Conservation (phyloP, 2,797 vertebrate species). For the Cynopterus sphinx region DNA sequence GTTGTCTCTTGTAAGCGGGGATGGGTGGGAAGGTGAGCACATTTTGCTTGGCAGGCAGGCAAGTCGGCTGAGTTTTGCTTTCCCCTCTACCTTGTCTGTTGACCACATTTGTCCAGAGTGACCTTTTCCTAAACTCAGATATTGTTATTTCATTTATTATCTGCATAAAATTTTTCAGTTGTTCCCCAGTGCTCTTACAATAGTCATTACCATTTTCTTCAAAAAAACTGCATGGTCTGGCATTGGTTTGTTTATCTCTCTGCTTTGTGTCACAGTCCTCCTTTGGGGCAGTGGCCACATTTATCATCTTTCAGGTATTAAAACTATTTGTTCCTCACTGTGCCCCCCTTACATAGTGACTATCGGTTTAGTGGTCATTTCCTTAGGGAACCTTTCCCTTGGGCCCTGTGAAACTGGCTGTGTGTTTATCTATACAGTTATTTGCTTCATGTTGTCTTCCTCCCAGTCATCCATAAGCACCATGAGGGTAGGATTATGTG, state of each 20-base stretch:
- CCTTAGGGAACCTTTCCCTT: not conserved
- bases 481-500: not conserved
- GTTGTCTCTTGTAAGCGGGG: not conserved
- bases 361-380: not conserved
- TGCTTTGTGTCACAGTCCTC: not conserved
- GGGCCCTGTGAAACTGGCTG: not conserved
- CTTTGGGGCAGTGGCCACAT: not conserved
- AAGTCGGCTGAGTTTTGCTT: not conserved
- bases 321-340: not conserved
- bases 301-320: not conserved
- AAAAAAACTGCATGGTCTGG: not conserved
- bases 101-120: not conserved
- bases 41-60: not conserved
- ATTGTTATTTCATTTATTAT: not conserved
- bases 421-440: not conserved
- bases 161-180: not conserved
- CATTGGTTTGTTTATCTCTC: not conserved
- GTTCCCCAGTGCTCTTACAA: not conserved
- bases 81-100: not conserved
- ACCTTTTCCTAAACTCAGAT: not conserved
- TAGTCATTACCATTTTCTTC: not conserved
- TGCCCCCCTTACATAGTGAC: not conserved
- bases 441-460: not conserved
- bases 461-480: not conserved
- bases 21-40: not conserved